Evolutionary conservation across 1,140 invertebrate genomes (phyloP), one percentile per base, ranked within the genome.

Genomic region (Rhysida immarginata): DNA sequence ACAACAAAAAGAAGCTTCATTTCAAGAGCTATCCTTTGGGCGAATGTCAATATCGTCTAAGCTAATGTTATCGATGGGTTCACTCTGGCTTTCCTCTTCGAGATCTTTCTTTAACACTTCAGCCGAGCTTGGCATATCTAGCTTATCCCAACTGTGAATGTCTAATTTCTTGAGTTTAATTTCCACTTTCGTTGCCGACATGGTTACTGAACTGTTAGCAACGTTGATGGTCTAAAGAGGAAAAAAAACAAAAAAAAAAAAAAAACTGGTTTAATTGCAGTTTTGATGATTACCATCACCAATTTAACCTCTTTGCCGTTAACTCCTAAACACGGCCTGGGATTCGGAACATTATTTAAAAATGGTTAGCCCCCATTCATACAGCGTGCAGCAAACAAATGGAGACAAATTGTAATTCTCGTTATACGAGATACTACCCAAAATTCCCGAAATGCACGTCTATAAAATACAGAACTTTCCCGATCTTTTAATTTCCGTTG

Each of bases 151-250:
- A 48, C 79, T 80, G 20, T 83, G 81, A 1, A 82, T 74, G 63
- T 91, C 86, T 1, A 78, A 80, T 74, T 99, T 97, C 58, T 81
- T 85, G 63, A 99, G 66, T 63, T 86, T 91, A 13, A 99, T 85
- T 74, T 99, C 95, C 20, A 96, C 81, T 79, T 98, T 98, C n/a
- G 91, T 85, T 49, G 83, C 83, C 59, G 83, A 74, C 81, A 96
- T 87, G 16, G 78, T 78, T 1, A 83, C 85, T 60, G 71, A 75
- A 64, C 86, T 85, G 54, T 80, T 63, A 5, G 60, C 62, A 3
- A 73, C 68, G 60, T 70, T 62, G 43, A 78, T 71, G 8, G 69
- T 59, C 72, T 73, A 61, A 23, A 65, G 61, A 59, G 2, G 18
- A 35, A 1, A 1, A 1, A 23, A 20, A 23, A 25, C 27, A 49